Conservation (phyloP, 2,888 invertebrate species). For the Lasioglossum oenotherae region DNA sequence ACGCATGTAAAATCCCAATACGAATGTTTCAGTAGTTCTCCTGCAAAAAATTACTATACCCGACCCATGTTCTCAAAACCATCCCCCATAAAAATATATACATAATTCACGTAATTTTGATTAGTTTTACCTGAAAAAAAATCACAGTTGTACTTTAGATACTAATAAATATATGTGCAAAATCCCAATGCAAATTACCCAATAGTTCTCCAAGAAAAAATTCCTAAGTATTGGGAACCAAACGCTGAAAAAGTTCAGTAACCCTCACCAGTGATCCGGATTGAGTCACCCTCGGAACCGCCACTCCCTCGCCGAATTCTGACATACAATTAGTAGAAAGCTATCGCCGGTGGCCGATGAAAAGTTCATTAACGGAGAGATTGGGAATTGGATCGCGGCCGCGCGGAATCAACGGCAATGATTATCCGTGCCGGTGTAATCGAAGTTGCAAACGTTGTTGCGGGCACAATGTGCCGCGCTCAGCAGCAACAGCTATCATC, state of each 20-base stretch:
- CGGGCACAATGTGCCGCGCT: slow-evolving; percentile 14
- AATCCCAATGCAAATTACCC: background rate
- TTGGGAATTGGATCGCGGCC: background rate
- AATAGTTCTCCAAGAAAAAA: background rate
- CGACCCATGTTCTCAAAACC: too few relatives aligned
- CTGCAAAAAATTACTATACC: background rate
- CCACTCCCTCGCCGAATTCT: background rate
- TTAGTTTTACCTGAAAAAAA: background rate
- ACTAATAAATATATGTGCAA: background rate
- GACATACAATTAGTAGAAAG: background rate
- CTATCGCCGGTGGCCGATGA: background rate
- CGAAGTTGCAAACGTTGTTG: slow-evolving; percentile 4
- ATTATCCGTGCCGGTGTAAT: slow-evolving; percentile 15
- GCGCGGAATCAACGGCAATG: background rate
- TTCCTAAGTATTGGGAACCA: background rate
- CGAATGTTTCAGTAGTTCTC: background rate
- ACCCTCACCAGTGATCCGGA: too few relatives aligned
- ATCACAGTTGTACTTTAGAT: background rate
- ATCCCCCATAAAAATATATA: background rate
- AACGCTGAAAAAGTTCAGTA: too few relatives aligned
- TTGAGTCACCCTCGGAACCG: too few relatives aligned
- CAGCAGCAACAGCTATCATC: slow-evolving; percentile 1
- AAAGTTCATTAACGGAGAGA: slow-evolving; percentile 8
- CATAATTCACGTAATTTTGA: background rate
- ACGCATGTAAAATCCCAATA: background rate